Evolutionary conservation across 2,888 invertebrate genomes (phyloP).

Genomic region (Trichogramma dendrolimi): DNA sequence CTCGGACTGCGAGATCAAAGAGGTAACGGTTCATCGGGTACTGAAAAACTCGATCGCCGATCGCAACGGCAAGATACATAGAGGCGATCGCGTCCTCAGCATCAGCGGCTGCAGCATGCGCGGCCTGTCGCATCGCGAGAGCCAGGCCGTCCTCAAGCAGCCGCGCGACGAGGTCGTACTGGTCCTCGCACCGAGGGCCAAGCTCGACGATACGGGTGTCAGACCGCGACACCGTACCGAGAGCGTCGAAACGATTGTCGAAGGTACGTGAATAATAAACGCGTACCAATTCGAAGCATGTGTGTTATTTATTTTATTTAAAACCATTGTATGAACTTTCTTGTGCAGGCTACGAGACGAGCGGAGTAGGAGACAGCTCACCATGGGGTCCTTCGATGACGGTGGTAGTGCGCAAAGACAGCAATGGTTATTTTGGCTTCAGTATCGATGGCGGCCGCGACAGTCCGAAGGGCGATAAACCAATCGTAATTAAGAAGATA

Average conservation of each 20-base stretch:
- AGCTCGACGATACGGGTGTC: constrained; percentile 36
- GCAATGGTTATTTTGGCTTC: constrained; percentile 81
- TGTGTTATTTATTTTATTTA: no score
- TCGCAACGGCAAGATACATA: constrained; percentile 77
- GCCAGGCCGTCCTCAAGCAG: constrained; percentile 77
- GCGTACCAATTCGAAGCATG: neutral
- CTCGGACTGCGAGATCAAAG: constrained; percentile 85
- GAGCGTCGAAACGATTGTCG: constrained; percentile 49
- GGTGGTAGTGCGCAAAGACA: constrained; percentile 66
- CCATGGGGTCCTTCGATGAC: constrained; percentile 58
- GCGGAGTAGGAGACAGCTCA: constrained; percentile 48
- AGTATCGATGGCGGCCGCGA: constrained; percentile 91
- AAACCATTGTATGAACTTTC: neutral
- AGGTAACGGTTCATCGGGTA: constrained; percentile 87
- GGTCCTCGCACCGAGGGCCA: constrained; percentile 62
- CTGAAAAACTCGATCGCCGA: constrained; percentile 81
- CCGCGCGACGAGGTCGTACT: constrained; percentile 76
- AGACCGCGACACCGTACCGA: constrained; percentile 41
- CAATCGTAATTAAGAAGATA: constrained; percentile 85
- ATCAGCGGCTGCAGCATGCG: constrained; percentile 82
- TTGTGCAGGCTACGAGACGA: constrained; percentile 44
- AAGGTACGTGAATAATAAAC: constrained; percentile 36
- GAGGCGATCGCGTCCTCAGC: constrained; percentile 82
- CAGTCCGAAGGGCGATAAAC: constrained; percentile 83
- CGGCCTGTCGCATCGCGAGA: constrained; percentile 81